Base-by-base conservation (phyloP, 1,140 invertebrate genomes). In the Pachypeltis micranthus region DNA sequence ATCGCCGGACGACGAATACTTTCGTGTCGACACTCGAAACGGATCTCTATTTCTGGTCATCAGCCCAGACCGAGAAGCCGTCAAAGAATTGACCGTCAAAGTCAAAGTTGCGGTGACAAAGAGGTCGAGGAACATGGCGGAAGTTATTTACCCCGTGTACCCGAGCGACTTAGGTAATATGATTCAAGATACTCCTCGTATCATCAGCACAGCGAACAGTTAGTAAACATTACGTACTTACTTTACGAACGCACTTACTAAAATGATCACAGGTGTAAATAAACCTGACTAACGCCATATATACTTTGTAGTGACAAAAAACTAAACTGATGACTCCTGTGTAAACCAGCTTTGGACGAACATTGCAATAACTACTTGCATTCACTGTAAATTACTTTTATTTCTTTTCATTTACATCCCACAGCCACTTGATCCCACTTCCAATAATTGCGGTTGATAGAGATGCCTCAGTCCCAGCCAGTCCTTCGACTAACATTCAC, bases 11-110 rank as follows among this genome's bases (percentile, higher is more conserved):
- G 74, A 74, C 39, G 78, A 80, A 28, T 73, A 77, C 12, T 89
- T 89, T 71, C 77, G 81, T 23, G 81, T 90, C 47, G 85, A 88
- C 73, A 74, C 85, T 0, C 77, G 79, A 44, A 87, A 88, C 67
- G 87, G 86, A 24, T 83, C 83, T 1, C 70, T 91, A 1, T 86
- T 82, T 67, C 75, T 90, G 44, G 77, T 82, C 1, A 79, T 79
- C 60, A 82, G 79, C 69, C 82, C 86, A 12, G 87, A 90, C 71
- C 73, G 86, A 57, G 87, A 90, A 72, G 70, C 47, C 0, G 80
- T 75, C 66, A 78, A 81, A 58, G 73, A 75, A 7, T 87, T 89
- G 67, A 83, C 86, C 63, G 74, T 87, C 14, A 80, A 82, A 57
- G 76, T 90, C 1, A 77, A 84, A 28, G 84, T 85, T 2, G 85